phyloP scores from a whole-genome alignment of 2,888 invertebrate genomes.

The Augochlorella aurata region DNA sequence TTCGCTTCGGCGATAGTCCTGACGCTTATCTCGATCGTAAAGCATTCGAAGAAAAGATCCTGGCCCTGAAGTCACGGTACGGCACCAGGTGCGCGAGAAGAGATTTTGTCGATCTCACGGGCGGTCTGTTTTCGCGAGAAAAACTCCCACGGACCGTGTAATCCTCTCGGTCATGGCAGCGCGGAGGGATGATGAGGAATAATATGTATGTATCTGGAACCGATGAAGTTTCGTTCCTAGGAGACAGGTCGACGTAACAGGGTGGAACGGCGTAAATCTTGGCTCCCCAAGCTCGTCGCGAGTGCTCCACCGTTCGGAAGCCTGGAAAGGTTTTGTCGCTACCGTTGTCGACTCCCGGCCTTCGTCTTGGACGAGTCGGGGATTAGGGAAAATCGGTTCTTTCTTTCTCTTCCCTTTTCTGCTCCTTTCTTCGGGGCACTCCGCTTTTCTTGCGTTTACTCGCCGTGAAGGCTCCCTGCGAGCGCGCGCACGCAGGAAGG shows the following conservation, averaged over 20 bases:
- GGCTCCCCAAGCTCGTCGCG: neutral
- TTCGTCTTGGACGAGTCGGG: constrained; percentile 51
- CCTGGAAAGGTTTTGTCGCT: constrained; percentile 55
- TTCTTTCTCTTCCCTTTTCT: constrained; percentile 46
- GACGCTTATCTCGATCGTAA: constrained; percentile 69
- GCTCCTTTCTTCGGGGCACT: neutral
- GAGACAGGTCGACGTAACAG: constrained; percentile 64
- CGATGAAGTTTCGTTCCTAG: constrained; percentile 70
- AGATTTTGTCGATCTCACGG: neutral
- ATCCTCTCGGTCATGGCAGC: constrained; percentile 73
- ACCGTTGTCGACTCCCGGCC: constrained; percentile 57
- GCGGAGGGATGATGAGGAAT: constrained; percentile 75
- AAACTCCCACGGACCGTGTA: constrained; percentile 54
- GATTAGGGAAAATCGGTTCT: constrained; percentile 70
- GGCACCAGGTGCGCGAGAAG: neutral
- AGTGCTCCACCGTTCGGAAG: neutral
- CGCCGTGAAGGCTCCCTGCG: constrained; percentile 26
- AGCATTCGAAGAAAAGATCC: constrained; percentile 49
- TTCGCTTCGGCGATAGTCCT: constrained; percentile 38
- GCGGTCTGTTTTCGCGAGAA: constrained; percentile 30
- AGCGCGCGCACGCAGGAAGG: constrained; percentile 39
- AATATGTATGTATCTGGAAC: constrained; percentile 76
- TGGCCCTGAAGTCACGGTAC: neutral
- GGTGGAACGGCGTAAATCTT: constrained; percentile 78
- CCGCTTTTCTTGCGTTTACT: constrained; percentile 10